Percentiles rank a stretch among this genome's conserved stretches.
Evolutionary conservation across 2,113 vertebrate genomes (phyloP).

Genomic region (Mohoua ochrocephala): DNA sequence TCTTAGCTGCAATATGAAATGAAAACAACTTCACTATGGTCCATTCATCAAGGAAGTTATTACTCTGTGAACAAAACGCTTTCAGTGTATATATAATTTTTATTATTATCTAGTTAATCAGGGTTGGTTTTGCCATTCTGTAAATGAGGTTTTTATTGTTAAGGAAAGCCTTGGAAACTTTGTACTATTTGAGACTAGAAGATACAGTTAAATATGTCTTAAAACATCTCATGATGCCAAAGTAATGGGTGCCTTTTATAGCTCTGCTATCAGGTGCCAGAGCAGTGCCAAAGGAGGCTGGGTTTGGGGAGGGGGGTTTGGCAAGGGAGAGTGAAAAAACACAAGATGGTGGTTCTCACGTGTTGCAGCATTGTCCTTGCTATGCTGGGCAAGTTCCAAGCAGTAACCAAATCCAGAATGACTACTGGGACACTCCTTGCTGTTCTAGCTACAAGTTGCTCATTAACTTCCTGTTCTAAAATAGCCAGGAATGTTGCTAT

Average conservation of each 20-base stretch:
- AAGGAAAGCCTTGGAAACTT: neutral
- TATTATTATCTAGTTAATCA: neutral
- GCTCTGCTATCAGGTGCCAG: neutral
- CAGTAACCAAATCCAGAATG: neutral
- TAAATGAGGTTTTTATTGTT: neutral
- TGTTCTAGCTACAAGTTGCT: neutral
- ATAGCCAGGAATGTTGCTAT: conserved; percentile 3
- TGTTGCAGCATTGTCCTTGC: neutral
- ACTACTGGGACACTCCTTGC: neutral
- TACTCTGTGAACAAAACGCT: neutral
- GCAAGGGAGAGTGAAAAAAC: neutral
- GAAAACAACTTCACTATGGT: neutral
- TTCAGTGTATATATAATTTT: neutral
- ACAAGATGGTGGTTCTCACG: neutral
- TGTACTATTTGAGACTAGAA: neutral
- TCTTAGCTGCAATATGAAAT: neutral
- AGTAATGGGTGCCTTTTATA: neutral
- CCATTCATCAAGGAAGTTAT: neutral
- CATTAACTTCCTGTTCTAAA: neutral
- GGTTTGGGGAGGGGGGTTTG: rapidly evolving
- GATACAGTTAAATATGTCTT: neutral
- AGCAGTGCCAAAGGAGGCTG: neutral
- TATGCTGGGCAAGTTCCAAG: neutral
- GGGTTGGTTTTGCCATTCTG: neutral
- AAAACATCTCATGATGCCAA: neutral